Evolutionary conservation across 1,140 invertebrate genomes (phyloP), one percentile per base, ranked within the genome.

Genomic region (Caenorhabditis briggsae): DNA sequence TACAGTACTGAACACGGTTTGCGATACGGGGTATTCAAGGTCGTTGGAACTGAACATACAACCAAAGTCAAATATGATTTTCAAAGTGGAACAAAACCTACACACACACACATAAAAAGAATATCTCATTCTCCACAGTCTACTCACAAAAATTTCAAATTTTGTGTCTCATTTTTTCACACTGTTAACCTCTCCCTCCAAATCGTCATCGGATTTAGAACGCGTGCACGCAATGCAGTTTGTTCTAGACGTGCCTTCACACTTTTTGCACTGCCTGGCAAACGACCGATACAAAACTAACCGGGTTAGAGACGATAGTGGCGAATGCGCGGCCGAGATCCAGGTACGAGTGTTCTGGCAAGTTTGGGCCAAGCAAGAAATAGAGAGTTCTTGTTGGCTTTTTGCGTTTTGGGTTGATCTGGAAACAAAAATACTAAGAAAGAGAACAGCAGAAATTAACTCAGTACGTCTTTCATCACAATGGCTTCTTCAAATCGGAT

Each of bases 141-240:
- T 33, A 33, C 3, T 33, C 33, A 33, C 3, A 3, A 59, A n/a
- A 2, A 59, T 59, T 59, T 59, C 20, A 11, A 33, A 43, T 46
- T n/a, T 70, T 16, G n/a, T 70, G 18, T 23, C 46, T 53, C 9
- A 20, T 11, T 50, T 53, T 50, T 78, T 50, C 53, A 23, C 53
- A 41, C 16, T 43, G 12, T 70, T 70, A 46, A 70, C 64, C 64
- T 70, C n/a, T 70, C 5, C 33, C 41, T 8, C 23, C 12, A 18
- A 18, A 74, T 74, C 65, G 41, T 43, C 65, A 74, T 48, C 65
- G 65, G 65, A 74, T 46, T 46, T 50, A n/a, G 33, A 78, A 50
- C 70, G 46, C 5, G n/a, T 78, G 9, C 14, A 33, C 61, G 25
- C 23, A 2, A 78, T 11, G 59, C 25, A 61, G 14, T 43, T 78